Conservation (phyloP, 1,140 invertebrate species). For the Zaprionus lachaisei region DNA sequence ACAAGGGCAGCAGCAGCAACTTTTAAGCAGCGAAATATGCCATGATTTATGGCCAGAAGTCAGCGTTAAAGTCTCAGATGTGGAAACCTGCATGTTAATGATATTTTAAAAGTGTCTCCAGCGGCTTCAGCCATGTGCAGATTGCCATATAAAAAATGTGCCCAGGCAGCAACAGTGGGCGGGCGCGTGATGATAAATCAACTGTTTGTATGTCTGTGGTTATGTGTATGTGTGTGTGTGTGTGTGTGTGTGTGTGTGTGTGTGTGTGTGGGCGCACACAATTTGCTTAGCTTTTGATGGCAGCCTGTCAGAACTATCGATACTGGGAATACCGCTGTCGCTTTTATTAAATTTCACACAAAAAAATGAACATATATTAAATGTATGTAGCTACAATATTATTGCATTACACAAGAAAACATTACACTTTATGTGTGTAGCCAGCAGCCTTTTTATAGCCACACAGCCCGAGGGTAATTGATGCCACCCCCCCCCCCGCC, state of each 20-base stretch:
- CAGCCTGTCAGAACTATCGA: conserved; percentile 4
- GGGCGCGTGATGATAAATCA: conserved; percentile 10
- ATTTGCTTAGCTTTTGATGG: conserved; percentile 8
- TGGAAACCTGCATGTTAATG: conserved; percentile 74
- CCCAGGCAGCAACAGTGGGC: background rate
- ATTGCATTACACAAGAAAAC: background rate
- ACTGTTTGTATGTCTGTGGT: background rate
- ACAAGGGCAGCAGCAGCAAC: conserved; percentile 15
- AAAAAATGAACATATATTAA: background rate
- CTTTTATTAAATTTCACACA: background rate
- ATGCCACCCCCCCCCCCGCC: background rate
- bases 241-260: background rate
- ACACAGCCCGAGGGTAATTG: background rate
- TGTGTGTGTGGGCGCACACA: conserved; percentile 1
- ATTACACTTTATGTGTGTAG: background rate
- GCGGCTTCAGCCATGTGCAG: conserved; percentile 30
- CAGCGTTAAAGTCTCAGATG: conserved; percentile 69
- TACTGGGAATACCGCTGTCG: background rate
- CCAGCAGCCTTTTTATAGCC: background rate
- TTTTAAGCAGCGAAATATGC: conserved; percentile 45
- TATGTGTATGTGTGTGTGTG: too few relatives aligned
- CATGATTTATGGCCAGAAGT: conserved; percentile 44
- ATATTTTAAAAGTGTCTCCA: conserved; percentile 78
- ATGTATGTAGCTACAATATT: background rate
- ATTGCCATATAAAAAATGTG: conserved; percentile 22